Base-by-base conservation (phyloP, 2,113 vertebrate genomes). In the Pelusios castaneus region DNA sequence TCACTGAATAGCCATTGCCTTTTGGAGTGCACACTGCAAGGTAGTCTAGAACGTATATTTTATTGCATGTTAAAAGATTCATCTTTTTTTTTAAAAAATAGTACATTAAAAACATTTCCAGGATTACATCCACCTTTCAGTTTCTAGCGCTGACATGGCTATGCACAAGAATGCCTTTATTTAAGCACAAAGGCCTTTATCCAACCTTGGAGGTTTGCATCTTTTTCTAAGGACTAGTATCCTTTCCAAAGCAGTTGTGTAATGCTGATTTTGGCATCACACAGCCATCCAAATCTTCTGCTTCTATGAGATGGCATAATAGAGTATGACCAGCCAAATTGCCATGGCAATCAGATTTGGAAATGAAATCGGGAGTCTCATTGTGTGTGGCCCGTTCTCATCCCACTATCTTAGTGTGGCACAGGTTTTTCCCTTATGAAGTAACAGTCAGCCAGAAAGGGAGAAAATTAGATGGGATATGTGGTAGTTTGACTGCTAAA, bases 111-210 rank as follows among this genome's bases (percentile, higher is more conserved):
- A 80, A 17, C 60, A n/a, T 67, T n/a, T 41, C 8, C 82, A 78
- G 13, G 2, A 25, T 87, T 86, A 67, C 86, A 4, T 54, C 13
- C 41, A 2, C 73, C 8, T 38, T 82, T 0, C 41, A 13, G 17
- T 22, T 91, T 87, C 78, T 77, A 5, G 13, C 6, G 88, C 31
- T 58, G 3, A 2, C 84, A 41, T 49, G 82, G 27, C 24, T 80
- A 16, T 80, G 10, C 21, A 2, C 29, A 60, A 82, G 82, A 93
- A 87, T 87, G 38, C 75, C 85, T 93, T 94, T 5, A 90, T 97
- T 92, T 96, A 84, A 92, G 83, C 95, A 90, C 1, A 6, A 94
- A 95, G 54, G 86, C 75, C 45, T 25, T 85, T 87, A 47, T 14
- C 17, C 19, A 88, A 79, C 34, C 8, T n/a, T 67, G 34, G 31